A percentile compares a stretch with the other conserved stretches of the same genome.
Evolutionary conservation across 2,113 vertebrate species (phyloP).

Genomic region (Fulmarus glacialis): DNA sequence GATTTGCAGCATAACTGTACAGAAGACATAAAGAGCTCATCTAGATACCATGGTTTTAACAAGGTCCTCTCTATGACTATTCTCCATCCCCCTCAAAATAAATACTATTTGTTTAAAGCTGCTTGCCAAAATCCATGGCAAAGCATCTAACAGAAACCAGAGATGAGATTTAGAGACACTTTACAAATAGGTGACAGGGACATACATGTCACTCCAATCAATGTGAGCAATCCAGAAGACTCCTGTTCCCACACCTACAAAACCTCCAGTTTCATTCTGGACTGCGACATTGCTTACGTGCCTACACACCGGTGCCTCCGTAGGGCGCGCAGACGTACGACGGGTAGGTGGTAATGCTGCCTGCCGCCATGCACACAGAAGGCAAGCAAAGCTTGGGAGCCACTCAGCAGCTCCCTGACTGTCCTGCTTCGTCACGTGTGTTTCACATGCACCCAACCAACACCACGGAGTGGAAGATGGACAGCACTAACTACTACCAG

Average conservation of each 20-base stretch:
- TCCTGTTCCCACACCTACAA: conserved; percentile 25
- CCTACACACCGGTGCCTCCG: neutral
- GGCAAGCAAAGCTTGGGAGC: neutral
- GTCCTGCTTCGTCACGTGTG: neutral
- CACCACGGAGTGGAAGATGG: neutral
- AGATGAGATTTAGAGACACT: neutral
- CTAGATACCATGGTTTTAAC: neutral
- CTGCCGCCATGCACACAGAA: neutral
- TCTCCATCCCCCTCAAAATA: neutral
- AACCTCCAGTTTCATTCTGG: neutral
- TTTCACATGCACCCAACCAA: neutral
- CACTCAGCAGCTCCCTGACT: neutral
- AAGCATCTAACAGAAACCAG: conserved; percentile 11
- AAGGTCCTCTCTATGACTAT: neutral
- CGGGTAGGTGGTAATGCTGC: neutral
- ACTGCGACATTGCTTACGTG: neutral
- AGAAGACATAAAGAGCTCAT: neutral
- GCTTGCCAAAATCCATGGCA: conserved; percentile 1
- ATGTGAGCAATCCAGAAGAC: neutral
- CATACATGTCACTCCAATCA: neutral
- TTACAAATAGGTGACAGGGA: neutral
- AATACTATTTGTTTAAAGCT: neutral
- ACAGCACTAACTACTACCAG: neutral
- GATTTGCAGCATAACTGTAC: neutral
- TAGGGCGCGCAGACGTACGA: accelerated